Evolutionary conservation across 2,888 invertebrate species (phyloP), one percentile per base, ranked within the genome.

Genomic region (Blastobasis lacticolella): DNA sequence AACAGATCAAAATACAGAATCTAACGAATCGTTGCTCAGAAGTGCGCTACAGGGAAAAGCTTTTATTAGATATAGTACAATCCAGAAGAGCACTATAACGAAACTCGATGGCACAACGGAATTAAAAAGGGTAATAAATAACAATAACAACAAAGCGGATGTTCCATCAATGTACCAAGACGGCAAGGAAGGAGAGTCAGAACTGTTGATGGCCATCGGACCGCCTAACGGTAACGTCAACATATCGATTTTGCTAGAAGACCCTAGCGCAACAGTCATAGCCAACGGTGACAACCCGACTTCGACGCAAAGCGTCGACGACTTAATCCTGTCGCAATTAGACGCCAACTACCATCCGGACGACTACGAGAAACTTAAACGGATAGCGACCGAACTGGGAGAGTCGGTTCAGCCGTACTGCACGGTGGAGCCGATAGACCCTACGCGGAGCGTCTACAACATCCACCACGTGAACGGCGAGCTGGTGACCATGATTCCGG

Each of bases 41-140:
- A 95, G 93, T 72, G 95, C 95, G 7, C 89, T 96, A 57, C 95
- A 95, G 75, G 95, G 95, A 46, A 95, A 95, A 86, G 91, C 90
- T 73, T 72, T 87, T 78, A 78, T 80, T 77, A 84, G 88, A 89
- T 77, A 89, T 90, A 87, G 87, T 85, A 77, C 87, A 76, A 70
- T 78, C 75, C 85, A 88, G 90, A 82, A 89, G 89, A 62, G 81
- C 89, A 63, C 85, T 58, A 71, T 82, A 59, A 67, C 83, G 37
- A 88, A 88, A 66, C 64, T 85, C 43, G 82, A 83, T 48, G 73
- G 78, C 9, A 81, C 74, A 58, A 66, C 78, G 44, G 83, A 88
- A 67, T 62, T 85, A 54, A 84, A 81, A 71, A 71, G 78, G 58
- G 78, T 82, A 41, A 84, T 85, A 47, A 77, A 86, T 54, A 86